Conservation (phyloP, 2,113 vertebrate species). For the Bufo gargarizans region DNA sequence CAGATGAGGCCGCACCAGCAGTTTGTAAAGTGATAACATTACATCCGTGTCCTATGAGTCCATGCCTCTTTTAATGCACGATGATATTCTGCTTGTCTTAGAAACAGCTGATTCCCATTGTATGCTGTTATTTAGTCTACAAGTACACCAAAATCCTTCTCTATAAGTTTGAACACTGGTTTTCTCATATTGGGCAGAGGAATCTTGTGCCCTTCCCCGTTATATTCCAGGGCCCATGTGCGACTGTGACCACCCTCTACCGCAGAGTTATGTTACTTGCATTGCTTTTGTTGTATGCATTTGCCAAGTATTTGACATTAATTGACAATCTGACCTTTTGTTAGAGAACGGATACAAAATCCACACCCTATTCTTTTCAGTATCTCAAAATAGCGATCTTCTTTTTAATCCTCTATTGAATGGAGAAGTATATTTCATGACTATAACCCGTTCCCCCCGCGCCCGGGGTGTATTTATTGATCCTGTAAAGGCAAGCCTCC, state of each 20-base stretch:
- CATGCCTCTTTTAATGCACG: no score
- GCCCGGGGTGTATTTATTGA: not conserved
- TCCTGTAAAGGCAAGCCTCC: not conserved
- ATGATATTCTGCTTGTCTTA: no score
- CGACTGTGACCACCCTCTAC: not conserved
- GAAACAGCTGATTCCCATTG: no score
- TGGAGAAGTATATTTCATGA: not conserved
- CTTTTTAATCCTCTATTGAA: conserved; percentile 11
- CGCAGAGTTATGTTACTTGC: not conserved
- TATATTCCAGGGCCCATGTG: not conserved
- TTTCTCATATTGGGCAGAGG: not conserved
- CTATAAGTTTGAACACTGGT: not conserved
- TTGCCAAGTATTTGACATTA: not conserved
- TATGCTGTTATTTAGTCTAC: no score
- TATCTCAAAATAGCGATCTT: not conserved
- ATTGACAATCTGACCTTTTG: conserved; percentile 4
- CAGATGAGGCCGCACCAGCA: no score
- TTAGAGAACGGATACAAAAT: not conserved
- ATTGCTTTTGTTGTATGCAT: not conserved
- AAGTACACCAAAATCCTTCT: no score
- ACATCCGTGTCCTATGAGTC: no score
- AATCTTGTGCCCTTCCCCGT: not conserved
- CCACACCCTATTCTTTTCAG: not conserved
- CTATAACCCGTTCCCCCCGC: not conserved
- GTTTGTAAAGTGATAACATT: no score